phyloP scores from a whole-genome alignment of 2,797 vertebrate genomes.

The Perdix hodgsoniae region DNA sequence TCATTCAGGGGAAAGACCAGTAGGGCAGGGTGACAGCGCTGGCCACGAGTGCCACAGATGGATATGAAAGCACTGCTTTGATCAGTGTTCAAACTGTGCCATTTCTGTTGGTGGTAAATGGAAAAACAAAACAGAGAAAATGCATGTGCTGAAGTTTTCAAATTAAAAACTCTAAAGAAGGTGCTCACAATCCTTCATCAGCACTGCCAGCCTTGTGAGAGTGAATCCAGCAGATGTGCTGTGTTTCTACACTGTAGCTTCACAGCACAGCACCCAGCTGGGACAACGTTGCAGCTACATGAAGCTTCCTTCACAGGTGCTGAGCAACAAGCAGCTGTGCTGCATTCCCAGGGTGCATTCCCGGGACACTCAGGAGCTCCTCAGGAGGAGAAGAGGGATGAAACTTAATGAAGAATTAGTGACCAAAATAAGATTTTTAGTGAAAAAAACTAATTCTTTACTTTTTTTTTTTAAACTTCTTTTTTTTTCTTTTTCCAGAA shows the following conservation, averaged over 20 bases:
- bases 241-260: not conserved
- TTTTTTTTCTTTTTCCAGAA: not conserved
- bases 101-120: not conserved
- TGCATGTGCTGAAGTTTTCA: rapidly evolving
- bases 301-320: not conserved
- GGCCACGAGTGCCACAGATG: no score
- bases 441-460: not conserved
- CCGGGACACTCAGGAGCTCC: not conserved
- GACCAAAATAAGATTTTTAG: not conserved
- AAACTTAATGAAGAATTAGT: not conserved
- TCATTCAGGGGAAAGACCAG: not conserved
- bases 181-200: not conserved
- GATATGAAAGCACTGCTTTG: not conserved
- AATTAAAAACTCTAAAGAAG: not conserved
- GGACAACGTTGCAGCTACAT: not conserved
- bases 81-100: not conserved
- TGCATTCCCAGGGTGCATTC: not conserved
- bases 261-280: rapidly evolving
- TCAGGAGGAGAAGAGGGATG: not conserved
- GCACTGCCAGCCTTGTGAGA: not conserved
- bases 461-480: not conserved
- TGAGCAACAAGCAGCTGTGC: not conserved
- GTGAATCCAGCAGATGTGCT: not conserved
- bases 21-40: not conserved
- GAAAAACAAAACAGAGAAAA: not conserved